phyloP scores from a whole-genome alignment of 1,140 invertebrate species.

The Sweltsa coloradensis region DNA sequence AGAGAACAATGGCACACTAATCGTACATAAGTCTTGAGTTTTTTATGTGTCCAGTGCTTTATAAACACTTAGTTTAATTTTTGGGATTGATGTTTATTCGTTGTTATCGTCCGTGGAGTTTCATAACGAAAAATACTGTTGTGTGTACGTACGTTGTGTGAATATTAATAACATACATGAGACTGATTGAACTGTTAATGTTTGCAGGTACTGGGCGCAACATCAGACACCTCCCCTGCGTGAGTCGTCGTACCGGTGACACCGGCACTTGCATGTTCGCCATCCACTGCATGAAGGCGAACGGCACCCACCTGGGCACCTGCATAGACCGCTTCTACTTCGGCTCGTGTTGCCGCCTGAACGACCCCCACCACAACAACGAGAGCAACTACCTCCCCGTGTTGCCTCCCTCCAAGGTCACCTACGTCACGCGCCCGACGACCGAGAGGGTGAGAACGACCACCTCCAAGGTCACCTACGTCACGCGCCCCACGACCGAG shows the following conservation, averaged over 20 bases:
- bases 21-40: no score
- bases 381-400: slow-evolving; percentile 12
- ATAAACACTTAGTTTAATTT: no score
- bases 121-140: no score
- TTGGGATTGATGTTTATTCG: no score
- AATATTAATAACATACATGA: no score
- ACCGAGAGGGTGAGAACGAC: no score
- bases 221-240: slow-evolving; percentile 74
- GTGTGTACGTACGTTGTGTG: no score
- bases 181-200: no score
- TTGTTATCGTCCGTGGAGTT: no score
- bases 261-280: slow-evolving; percentile 89
- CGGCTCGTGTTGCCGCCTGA: slow-evolving; percentile 64
- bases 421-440: background rate
- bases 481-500: slow-evolving; percentile 19
- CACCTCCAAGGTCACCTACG: slow-evolving; percentile 11
- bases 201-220: slow-evolving; percentile 63
- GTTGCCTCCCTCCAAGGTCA: background rate
- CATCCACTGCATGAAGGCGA: slow-evolving; percentile 80
- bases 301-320: slow-evolving; percentile 79
- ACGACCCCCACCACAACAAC: slow-evolving; percentile 13
- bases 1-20: no score
- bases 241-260: slow-evolving; percentile 61
- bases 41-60: no score
- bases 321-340: slow-evolving; percentile 89